Percentiles rank a stretch among this genome's conserved stretches.
Conservation (phyloP, 1,140 invertebrate species). For the Druon quercuslanigerum region DNA sequence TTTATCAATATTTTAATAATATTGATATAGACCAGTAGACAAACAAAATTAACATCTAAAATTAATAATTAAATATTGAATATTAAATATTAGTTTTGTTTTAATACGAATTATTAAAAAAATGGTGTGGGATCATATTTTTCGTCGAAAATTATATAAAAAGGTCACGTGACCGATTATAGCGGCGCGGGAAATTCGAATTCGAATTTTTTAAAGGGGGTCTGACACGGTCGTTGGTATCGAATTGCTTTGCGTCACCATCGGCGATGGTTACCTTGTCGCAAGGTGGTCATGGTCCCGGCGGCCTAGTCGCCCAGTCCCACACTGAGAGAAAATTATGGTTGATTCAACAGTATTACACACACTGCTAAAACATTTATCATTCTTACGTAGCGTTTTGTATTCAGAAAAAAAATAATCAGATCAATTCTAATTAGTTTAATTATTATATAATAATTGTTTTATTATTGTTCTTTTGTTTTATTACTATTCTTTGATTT, state of each 20-base stretch:
- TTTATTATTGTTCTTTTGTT: too few relatives aligned
- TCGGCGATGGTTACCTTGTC: slow-evolving; percentile 51
- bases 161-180: not conserved
- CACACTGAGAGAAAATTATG: slow-evolving; percentile 20
- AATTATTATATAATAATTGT: too few relatives aligned
- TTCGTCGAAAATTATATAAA: too few relatives aligned
- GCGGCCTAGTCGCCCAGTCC: slow-evolving; percentile 51
- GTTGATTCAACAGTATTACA: slow-evolving; percentile 23
- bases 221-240: slow-evolving; percentile 15
- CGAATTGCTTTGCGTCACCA: slow-evolving; percentile 25
- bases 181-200: slow-evolving; percentile 18
- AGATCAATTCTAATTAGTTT: too few relatives aligned
- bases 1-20: too few relatives aligned
- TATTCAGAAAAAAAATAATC: not conserved
- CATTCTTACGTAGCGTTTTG: not conserved
- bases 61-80: too few relatives aligned
- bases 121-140: too few relatives aligned
- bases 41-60: too few relatives aligned
- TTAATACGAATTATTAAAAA: too few relatives aligned
- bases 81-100: too few relatives aligned
- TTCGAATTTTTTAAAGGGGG: slow-evolving; percentile 7
- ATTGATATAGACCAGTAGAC: too few relatives aligned
- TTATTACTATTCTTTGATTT: too few relatives aligned
- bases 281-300: slow-evolving; percentile 60
- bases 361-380: slow-evolving; percentile 15